Conservation (phyloP, 2,888 invertebrate genomes). For the Torymus auratus region DNA sequence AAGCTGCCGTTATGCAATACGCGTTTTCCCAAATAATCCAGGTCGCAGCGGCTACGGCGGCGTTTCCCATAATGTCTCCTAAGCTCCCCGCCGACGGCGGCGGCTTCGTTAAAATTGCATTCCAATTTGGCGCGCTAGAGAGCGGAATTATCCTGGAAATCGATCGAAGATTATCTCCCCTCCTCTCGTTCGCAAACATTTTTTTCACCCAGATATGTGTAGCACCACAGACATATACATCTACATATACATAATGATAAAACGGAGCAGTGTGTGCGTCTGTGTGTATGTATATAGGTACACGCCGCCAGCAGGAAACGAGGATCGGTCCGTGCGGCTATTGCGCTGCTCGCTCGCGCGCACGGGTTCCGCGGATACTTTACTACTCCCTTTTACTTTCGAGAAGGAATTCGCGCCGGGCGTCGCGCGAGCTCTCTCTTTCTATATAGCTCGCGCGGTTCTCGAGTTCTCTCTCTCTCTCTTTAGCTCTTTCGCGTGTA, state of each 20-base stretch:
- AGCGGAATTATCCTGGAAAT: conserved; percentile 21
- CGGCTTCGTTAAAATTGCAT: conserved; percentile 41
- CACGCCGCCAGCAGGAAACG: conserved; percentile 48
- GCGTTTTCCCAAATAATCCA: conserved; percentile 40
- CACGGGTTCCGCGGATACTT: conserved; percentile 48
- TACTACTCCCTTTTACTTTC: conserved; percentile 73
- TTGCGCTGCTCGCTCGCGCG: no score
- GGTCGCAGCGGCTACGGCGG: neutral
- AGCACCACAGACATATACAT: no score
- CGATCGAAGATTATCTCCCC: conserved; percentile 30
- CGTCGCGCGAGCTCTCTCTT: conserved; percentile 42
- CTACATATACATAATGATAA: no score
- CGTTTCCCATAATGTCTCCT: conserved; percentile 24
- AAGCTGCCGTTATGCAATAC: conserved; percentile 19
- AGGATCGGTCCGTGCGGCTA: conserved; percentile 32
- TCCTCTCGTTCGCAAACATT: neutral
- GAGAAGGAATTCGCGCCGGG: conserved; percentile 66
- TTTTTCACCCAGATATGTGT: neutral
- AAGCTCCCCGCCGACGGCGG: neutral
- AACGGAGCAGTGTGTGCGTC: no score
- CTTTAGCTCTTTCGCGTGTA: no score
- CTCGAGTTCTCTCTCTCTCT: no score
- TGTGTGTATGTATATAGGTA: no score
- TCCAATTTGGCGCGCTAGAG: conserved; percentile 31
- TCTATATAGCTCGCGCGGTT: no score